Evolutionary conservation across 2,797 vertebrate species (phyloP).

Genomic region (Falco concolor): DNA sequence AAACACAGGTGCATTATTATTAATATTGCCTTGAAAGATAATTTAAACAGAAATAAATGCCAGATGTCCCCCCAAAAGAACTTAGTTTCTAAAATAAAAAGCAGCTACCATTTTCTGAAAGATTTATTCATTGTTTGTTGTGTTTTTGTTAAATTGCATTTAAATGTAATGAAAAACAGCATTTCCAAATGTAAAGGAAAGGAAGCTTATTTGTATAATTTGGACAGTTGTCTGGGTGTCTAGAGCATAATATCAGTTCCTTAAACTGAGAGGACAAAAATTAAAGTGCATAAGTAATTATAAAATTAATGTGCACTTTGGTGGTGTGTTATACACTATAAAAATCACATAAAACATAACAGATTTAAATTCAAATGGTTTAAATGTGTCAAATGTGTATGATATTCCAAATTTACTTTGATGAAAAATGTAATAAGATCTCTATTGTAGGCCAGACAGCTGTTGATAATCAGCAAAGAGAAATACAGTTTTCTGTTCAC

Average conservation of each 20-base stretch:
- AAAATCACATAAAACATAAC: not conserved
- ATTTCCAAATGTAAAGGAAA: not conserved
- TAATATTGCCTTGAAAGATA: not conserved
- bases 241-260: not conserved
- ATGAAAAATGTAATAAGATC: not conserved
- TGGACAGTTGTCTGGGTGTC: not conserved
- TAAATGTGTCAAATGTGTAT: not conserved
- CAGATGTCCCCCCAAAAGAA: not conserved
- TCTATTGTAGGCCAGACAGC: not conserved
- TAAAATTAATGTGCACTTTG: not conserved
- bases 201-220: not conserved
- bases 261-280: not conserved
- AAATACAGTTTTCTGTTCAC: not conserved
- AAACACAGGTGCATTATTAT: not conserved
- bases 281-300: not conserved
- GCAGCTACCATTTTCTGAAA: not conserved
- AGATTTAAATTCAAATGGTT: not conserved
- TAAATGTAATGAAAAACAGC: not conserved
- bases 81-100: not conserved
- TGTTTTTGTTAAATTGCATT: not conserved
- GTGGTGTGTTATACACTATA: not conserved
- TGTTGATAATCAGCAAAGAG: not conserved
- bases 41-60: not conserved
- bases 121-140: not conserved
- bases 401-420: not conserved